phyloP scores from a whole-genome alignment of 1,140 invertebrate genomes.

The Anastatus disparis region DNA sequence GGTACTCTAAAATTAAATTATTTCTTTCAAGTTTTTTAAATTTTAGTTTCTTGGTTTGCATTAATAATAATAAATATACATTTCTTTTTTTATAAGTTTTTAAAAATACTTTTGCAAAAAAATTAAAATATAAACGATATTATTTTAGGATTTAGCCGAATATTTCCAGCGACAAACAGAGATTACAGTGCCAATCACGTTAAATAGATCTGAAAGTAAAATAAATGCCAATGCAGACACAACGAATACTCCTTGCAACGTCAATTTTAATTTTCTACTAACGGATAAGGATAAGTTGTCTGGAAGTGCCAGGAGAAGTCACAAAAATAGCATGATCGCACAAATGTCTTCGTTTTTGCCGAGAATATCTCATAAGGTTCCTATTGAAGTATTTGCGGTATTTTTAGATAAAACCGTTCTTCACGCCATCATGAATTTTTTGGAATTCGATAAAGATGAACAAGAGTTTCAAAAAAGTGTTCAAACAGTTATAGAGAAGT shows the following conservation, averaged over 20 bases:
- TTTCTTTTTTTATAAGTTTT: too few relatives aligned
- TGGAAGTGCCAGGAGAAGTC: constrained; percentile 64
- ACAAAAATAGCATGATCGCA: constrained; percentile 65
- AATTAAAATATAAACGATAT: background rate
- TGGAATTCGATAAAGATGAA: constrained; percentile 71
- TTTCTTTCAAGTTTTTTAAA: too few relatives aligned
- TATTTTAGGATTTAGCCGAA: constrained; percentile 67
- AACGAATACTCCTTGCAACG: constrained; percentile 49
- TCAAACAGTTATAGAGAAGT: constrained; percentile 72
- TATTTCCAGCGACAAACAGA: constrained; percentile 68
- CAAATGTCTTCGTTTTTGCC: constrained; percentile 69
- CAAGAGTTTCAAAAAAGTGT: constrained; percentile 70
- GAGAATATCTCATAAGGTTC: constrained; percentile 69
- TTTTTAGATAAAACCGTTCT: constrained; percentile 69
- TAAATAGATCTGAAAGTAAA: constrained; percentile 61
- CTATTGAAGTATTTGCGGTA: constrained; percentile 71
- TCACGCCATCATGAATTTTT: constrained; percentile 67
- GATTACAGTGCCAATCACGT: constrained; percentile 41
- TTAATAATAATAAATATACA: too few relatives aligned
- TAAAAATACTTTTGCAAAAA: background rate
- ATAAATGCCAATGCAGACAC: constrained; percentile 50
- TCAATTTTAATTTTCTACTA: constrained; percentile 66
- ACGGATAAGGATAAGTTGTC: constrained; percentile 68
- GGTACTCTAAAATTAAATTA: too few relatives aligned
- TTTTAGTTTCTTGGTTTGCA: too few relatives aligned